phyloP scores from a whole-genome alignment of 2,888 invertebrate genomes.

The Sycophila texana region DNA sequence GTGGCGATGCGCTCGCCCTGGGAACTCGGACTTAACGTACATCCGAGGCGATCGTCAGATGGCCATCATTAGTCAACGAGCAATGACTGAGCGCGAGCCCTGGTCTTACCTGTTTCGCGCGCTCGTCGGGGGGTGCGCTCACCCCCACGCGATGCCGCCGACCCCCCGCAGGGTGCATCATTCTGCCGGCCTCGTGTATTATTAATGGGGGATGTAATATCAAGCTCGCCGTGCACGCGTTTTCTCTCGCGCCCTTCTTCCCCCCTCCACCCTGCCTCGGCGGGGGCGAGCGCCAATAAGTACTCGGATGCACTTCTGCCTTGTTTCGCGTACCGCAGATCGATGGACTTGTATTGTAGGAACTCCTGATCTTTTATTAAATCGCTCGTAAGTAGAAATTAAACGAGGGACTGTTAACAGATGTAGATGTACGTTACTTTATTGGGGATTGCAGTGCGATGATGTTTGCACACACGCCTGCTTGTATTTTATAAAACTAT shows the following conservation, averaged over 20 bases:
- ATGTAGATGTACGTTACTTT: too few relatives aligned
- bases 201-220: constrained; percentile 46
- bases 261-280: background rate
- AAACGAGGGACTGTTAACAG: too few relatives aligned
- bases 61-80: constrained; percentile 63
- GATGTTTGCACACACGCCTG: too few relatives aligned
- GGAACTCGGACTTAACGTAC: constrained; percentile 52
- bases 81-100: constrained; percentile 44
- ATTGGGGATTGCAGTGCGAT: too few relatives aligned
- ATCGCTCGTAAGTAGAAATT: too few relatives aligned
- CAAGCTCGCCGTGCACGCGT: constrained; percentile 5
- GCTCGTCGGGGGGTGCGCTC: constrained; percentile 1
- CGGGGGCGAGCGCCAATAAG: background rate
- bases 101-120: constrained; percentile 44
- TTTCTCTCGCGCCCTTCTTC: background rate
- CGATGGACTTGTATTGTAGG: constrained; percentile 5
- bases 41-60: constrained; percentile 60
- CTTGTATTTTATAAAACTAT: too few relatives aligned
- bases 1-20: constrained; percentile 36
- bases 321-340: constrained; percentile 3
- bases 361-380: too few relatives aligned
- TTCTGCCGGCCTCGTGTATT: constrained; percentile 14
- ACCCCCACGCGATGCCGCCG: background rate
- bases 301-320: constrained; percentile 11
- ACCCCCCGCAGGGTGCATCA: constrained; percentile 32